These are phyloP conservation scores for Sardinella longiceps DNA, from an alignment of 2,797 vertebrate species.

Conservation along the genomic window DNA sequence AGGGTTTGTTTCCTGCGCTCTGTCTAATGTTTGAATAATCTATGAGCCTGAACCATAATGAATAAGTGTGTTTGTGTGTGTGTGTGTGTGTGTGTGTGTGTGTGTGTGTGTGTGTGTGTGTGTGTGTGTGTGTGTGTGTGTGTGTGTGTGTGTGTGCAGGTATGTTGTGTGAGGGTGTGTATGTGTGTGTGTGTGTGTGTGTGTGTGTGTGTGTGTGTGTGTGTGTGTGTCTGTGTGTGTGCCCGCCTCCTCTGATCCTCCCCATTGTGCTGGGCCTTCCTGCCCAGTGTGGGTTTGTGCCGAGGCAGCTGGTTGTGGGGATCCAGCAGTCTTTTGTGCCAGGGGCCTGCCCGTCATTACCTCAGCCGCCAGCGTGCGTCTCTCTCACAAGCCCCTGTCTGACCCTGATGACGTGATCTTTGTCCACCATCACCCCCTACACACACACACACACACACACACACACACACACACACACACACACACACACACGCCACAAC, in stretches of 20 bases:
- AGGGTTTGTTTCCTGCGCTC: not conserved
- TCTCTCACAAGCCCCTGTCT: not conserved
- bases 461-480: not conserved
- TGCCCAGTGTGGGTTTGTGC: constrained; percentile 59
- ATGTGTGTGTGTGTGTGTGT: not conserved
- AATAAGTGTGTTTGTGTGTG: not conserved
- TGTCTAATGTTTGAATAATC: not conserved
- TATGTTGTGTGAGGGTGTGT: not conserved
- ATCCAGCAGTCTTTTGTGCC: constrained; percentile 46
- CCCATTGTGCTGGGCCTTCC: constrained; percentile 60
- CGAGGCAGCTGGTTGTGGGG: constrained; percentile 46
- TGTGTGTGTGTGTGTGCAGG: not conserved
- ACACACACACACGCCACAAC: constrained; percentile 1
- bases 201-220: constrained; percentile 8
- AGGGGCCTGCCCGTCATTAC: constrained; percentile 43
- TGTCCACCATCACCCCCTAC: too few species aligned
- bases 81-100: not conserved
- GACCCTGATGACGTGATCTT: not conserved
- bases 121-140: not conserved
- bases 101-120: not conserved
- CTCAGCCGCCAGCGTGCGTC: not conserved
- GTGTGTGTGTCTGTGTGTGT: not conserved
- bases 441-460: not conserved
- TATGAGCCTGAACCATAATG: not conserved
- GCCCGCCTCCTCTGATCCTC: constrained; percentile 49